A percentile compares a stretch with the other conserved stretches of the same genome.
These are phyloP conservation scores for Vulpes ferrilata DNA, from an alignment of 2,113 vertebrate genomes.

Conservation along the genomic window DNA sequence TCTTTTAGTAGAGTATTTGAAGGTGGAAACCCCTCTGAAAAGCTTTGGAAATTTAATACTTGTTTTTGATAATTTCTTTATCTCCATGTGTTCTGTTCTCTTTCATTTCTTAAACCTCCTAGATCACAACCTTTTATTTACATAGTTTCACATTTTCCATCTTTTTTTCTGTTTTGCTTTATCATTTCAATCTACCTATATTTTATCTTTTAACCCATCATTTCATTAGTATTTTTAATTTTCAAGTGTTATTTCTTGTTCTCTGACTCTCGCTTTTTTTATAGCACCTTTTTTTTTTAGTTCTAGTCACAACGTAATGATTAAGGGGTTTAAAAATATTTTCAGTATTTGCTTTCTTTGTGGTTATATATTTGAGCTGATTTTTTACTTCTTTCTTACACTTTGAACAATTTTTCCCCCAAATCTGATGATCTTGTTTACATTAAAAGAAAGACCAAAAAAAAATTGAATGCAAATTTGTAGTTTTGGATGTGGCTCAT, in stretches of 20 bases:
- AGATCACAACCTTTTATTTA: not conserved
- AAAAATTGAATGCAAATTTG: not conserved
- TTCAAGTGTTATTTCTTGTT: not conserved
- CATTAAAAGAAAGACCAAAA: not conserved
- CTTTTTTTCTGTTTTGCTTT: conserved; percentile 25
- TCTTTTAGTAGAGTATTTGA: not conserved
- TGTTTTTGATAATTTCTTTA: not conserved
- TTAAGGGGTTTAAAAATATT: not conserved
- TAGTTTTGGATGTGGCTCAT: not conserved
- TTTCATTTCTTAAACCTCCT: not conserved
- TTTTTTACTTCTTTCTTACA: not conserved
- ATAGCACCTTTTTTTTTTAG: not conserved
- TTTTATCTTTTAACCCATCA: not conserved
- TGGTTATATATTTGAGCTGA: not conserved
- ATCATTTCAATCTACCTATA: not conserved
- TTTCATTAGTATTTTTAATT: not conserved
- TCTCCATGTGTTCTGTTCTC: not conserved
- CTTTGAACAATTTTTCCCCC: not conserved
- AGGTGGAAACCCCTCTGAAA: not conserved
- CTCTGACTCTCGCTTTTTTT: not conserved
- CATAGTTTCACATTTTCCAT: not conserved
- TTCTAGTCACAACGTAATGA: not conserved
- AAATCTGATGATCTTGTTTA: not conserved
- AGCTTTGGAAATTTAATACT: not conserved
- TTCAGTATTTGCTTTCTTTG: not conserved